Percentiles rank a stretch among this genome's conserved stretches.
Evolutionary conservation across 2,888 invertebrate genomes (phyloP).

Genomic region (Cataglyphis rosenhaueri): DNA sequence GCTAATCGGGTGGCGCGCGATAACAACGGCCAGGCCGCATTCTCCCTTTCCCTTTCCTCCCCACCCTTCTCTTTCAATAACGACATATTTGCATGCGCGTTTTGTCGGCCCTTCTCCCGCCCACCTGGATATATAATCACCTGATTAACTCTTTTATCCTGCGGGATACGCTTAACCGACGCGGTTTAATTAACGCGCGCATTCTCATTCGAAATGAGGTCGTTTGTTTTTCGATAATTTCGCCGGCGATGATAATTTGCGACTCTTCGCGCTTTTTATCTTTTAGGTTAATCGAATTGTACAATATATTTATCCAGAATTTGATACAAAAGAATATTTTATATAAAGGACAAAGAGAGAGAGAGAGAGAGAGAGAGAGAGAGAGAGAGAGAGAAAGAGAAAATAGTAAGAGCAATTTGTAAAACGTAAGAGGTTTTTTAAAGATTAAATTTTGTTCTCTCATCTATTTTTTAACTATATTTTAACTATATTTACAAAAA

Average conservation of each 20-base stretch:
- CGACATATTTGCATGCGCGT: constrained; percentile 69
- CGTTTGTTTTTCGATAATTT: background rate
- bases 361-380: too few relatives aligned
- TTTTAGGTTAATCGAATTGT: background rate
- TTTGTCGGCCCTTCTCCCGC: constrained; percentile 38
- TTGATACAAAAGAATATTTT: background rate
- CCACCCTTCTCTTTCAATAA: constrained; percentile 44
- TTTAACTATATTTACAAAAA: background rate
- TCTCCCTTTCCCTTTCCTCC: background rate
- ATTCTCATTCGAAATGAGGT: constrained; percentile 9
- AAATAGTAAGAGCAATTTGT: background rate
- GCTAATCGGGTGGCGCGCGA: constrained; percentile 71
- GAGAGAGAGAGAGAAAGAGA: too few relatives aligned
- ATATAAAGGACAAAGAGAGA: background rate
- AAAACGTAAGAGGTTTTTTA: background rate
- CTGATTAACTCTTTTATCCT: constrained; percentile 39
- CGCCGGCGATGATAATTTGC: background rate
- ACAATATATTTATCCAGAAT: background rate
- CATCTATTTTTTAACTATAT: background rate
- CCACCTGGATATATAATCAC: constrained; percentile 27
- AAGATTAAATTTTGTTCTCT: too few relatives aligned
- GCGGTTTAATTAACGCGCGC: constrained; percentile 16
- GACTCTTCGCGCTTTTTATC: background rate
- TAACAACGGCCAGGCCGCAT: constrained; percentile 57
- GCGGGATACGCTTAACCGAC: constrained; percentile 12